Conservation (phyloP, 2,113 vertebrate species). For the Rattus norvegicus region DNA sequence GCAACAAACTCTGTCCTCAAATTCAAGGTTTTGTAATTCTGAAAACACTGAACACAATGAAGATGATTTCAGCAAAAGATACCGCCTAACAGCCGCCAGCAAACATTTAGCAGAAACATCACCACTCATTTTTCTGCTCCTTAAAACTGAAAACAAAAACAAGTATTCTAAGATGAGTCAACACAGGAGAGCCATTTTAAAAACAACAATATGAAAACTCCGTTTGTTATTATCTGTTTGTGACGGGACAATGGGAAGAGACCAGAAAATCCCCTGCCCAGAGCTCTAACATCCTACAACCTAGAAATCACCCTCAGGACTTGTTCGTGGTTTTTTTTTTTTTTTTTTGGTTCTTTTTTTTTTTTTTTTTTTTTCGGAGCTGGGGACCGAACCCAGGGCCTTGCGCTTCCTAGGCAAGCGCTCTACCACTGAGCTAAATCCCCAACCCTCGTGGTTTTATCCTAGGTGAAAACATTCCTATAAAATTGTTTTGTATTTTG, state of each 20-base stretch:
- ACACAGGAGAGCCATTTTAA: neutral
- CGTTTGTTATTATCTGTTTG: conserved; percentile 5
- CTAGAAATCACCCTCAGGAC: neutral
- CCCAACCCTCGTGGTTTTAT: neutral
- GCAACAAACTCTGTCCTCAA: conserved; percentile 35
- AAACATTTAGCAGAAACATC: conserved; percentile 33
- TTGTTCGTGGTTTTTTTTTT: neutral
- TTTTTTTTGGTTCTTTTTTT: too few relatives aligned
- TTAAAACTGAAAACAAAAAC: conserved; percentile 66
- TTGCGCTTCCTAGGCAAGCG: too few relatives aligned
- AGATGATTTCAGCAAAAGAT: conserved; percentile 10
- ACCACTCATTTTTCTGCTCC: neutral
- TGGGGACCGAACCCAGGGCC: too few relatives aligned
- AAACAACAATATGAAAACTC: neutral
- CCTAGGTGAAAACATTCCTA: neutral
- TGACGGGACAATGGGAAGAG: neutral
- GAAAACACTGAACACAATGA: conserved; percentile 30
- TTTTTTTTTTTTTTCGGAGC: too few relatives aligned
- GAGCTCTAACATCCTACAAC: neutral
- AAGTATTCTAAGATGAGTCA: conserved; percentile 37
- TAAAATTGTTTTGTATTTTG: neutral
- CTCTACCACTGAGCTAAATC: too few relatives aligned
- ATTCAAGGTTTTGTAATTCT: conserved; percentile 45
- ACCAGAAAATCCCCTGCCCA: neutral
- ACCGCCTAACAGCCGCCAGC: neutral